A percentile compares a stretch with the other conserved stretches of the same genome.
These are phyloP conservation scores for Caerostris extrusa DNA, from an alignment of 1,140 invertebrate species.

Conservation along the genomic window DNA sequence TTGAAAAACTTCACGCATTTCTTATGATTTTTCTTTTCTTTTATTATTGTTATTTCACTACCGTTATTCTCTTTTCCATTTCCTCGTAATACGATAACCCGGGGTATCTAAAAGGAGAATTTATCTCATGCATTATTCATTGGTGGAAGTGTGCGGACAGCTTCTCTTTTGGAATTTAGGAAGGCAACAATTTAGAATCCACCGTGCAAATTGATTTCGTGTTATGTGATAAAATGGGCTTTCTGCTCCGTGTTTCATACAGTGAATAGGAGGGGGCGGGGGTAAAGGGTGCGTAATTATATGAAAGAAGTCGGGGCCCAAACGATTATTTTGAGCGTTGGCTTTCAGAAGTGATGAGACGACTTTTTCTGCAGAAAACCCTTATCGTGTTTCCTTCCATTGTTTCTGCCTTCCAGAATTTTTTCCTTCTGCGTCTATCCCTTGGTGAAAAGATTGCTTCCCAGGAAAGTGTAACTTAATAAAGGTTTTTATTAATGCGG, in stretches of 20 bases:
- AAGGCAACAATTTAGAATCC: constrained; percentile 49
- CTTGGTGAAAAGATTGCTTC: not conserved
- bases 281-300: constrained; percentile 34
- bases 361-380: not conserved
- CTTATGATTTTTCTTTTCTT: not conserved
- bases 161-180: constrained; percentile 43
- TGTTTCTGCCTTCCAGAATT: not conserved
- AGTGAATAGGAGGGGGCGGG: not conserved
- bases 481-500: not conserved
- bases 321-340: not conserved
- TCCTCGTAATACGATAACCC: constrained; percentile 55
- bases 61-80: not conserved
- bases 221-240: constrained; percentile 42
- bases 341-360: not conserved
- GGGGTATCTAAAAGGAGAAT: constrained; percentile 50
- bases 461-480: not conserved
- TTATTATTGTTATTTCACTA: too few relatives aligned
- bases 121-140: constrained; percentile 59
- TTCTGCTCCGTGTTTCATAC: not conserved
- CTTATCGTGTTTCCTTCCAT: not conserved
- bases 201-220: constrained; percentile 62
- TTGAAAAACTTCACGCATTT: constrained; percentile 42
- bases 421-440: not conserved
- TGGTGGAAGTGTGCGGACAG: constrained; percentile 30
- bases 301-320: constrained; percentile 25